A percentile compares a stretch with the other conserved stretches of the same genome.
phyloP scores from a whole-genome alignment of 2,888 invertebrate genomes.

The Cyclophora albipunctata region DNA sequence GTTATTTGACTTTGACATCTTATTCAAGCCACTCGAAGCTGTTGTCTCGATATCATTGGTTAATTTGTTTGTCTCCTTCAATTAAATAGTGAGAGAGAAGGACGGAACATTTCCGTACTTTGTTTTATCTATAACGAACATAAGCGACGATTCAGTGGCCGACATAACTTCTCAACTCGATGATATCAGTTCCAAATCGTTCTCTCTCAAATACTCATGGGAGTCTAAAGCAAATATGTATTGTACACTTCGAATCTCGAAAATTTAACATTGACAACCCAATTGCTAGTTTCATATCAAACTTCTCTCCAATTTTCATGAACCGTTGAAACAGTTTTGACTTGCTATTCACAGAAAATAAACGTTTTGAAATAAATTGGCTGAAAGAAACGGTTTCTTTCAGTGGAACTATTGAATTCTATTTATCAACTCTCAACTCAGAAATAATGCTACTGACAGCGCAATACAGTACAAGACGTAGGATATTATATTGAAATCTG shows the following conservation, averaged over 20 bases:
- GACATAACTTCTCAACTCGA: neutral
- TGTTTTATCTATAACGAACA: too few relatives aligned
- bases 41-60: neutral
- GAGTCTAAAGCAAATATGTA: conserved; percentile 1
- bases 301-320: conserved; percentile 2
- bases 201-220: conserved; percentile 3
- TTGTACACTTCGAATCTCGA: conserved; percentile 1
- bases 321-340: conserved; percentile 2
- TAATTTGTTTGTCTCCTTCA: conserved; percentile 3
- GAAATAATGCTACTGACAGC: too few relatives aligned
- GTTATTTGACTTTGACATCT: conserved; percentile 9
- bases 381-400: too few relatives aligned
- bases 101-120: too few relatives aligned
- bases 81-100: neutral
- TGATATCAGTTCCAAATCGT: neutral
- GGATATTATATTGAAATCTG: too few relatives aligned
- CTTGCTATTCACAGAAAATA: neutral
- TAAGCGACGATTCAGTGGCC: too few relatives aligned
- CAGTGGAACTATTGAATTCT: too few relatives aligned
- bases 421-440: too few relatives aligned
- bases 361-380: neutral
- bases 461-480: too few relatives aligned
- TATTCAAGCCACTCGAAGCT: conserved; percentile 1
- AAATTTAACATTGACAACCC: conserved; percentile 1
- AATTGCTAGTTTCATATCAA: conserved; percentile 3